Base-by-base conservation (phyloP, 1,140 invertebrate genomes). In the Episyrphus balteatus region DNA sequence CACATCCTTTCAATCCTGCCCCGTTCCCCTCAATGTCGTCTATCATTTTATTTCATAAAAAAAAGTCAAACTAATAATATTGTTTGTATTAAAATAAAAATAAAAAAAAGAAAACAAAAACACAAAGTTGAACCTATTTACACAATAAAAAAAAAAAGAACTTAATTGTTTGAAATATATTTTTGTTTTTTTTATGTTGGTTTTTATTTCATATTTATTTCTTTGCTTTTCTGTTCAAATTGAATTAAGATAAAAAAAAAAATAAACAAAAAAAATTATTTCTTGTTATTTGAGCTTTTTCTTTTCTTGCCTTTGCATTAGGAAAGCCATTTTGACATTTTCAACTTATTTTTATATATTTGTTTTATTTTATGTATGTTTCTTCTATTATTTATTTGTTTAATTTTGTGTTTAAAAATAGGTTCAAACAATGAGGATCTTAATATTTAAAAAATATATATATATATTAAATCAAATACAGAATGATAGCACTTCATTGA, bases 401-500 rank as follows among this genome's bases (percentile, higher is more conserved):
- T 33, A 33, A 48, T 42, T 21, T 21, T 34, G 32, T 48, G 42
- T 42, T 39, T n/a, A 47, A 48, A 34, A 48, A 37, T 34, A 36
- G 36, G n/a, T 42, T 13, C 18, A 13, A 41, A 47, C 19, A 40
- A 41, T 31, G 18, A 49, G 21, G 33, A 42, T 47, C 50, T 52
- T 46, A 54, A 49, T 45, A 46, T 57, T 55, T 52, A 31, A 53
- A 49, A 51, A 52, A 48, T 42, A 47, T 11, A 46, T 21, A 36
- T 43, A 44, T 33, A n/a, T n/a, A n/a, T n/a, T n/a, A 26, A 40
- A 18, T n/a, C 18, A 37, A 26, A 26, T 26, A 33, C 14, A 32
- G 9, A 65, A 66, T 67, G 61, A 68, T 67, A 66, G 60, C 61
- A 64, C 62, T 61, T 58, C 60, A 64, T 68, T 64, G 66, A 66